phyloP scores from a whole-genome alignment of 1,140 invertebrate species.

The Drosophila oshimai region DNA sequence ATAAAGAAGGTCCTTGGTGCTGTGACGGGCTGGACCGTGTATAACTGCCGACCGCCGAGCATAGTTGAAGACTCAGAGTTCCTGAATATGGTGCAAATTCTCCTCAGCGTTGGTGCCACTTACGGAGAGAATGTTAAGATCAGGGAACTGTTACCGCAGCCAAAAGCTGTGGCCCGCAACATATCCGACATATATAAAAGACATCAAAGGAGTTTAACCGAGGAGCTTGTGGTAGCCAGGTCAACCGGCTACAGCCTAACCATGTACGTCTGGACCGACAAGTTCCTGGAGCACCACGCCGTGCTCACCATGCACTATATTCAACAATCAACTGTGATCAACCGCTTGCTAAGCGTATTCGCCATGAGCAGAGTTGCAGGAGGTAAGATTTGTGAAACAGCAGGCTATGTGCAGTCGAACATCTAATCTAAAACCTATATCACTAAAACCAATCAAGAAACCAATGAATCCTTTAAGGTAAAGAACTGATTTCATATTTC shows the following conservation, averaged over 20 bases:
- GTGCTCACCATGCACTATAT: not conserved
- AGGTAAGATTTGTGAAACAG: too few relatives aligned
- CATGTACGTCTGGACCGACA: not conserved
- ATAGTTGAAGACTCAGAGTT: not conserved
- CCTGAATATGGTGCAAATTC: not conserved
- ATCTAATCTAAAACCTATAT: too few relatives aligned
- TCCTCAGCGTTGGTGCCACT: not conserved
- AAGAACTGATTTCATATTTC: not conserved
- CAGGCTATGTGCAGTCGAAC: too few relatives aligned
- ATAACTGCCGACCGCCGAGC: not conserved
- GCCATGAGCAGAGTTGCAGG: not conserved
- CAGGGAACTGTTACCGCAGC: not conserved
- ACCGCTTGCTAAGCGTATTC: not conserved
- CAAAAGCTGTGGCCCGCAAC: not conserved
- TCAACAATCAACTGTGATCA: not conserved
- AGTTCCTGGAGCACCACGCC: not conserved
- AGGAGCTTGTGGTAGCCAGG: not conserved
- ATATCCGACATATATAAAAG: not conserved
- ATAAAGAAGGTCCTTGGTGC: not conserved
- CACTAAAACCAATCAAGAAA: too few relatives aligned
- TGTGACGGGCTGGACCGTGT: not conserved
- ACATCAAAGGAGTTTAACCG: not conserved
- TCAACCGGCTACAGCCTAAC: not conserved
- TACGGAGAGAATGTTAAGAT: not conserved
- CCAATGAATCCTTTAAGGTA: too few relatives aligned